A percentile compares a stretch with the other conserved stretches of the same genome.
phyloP scores from a whole-genome alignment of 2,797 vertebrate species.

The Ctenopoma multispine region DNA sequence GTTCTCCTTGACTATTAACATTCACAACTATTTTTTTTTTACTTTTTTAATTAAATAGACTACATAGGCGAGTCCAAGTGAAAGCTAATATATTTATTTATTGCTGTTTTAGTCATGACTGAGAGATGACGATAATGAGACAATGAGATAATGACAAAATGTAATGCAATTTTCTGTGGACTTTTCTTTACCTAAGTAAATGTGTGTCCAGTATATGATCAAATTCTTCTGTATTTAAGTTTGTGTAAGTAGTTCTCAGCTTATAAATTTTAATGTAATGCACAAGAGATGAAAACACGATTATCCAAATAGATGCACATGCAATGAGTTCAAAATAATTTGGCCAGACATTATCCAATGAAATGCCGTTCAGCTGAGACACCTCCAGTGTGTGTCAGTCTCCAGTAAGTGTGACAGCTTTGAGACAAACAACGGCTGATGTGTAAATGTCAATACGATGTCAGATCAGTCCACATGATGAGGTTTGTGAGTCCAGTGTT shows the following conservation, averaged over 20 bases:
- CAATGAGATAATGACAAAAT: no score
- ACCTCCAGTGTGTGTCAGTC: conserved; percentile 44
- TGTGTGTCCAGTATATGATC: background rate
- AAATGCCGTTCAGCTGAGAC: conserved; percentile 41
- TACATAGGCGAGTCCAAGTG: background rate
- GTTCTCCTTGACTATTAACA: no score
- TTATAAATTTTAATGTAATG: background rate
- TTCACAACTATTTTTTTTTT: background rate
- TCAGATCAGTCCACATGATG: conserved; percentile 56
- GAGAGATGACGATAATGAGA: background rate
- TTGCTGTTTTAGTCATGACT: background rate
- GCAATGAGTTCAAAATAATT: conserved; percentile 20
- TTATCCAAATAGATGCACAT: conserved; percentile 27
- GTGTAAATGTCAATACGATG: conserved; percentile 61
- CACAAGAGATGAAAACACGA: conserved; percentile 29
- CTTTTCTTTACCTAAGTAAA: background rate
- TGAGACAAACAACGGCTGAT: conserved; percentile 56
- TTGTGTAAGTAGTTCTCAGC: conserved; percentile 21
- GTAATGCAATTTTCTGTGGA: fast-evolving
- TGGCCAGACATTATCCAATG: conserved; percentile 38
- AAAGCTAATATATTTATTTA: background rate
- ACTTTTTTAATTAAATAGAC: background rate
- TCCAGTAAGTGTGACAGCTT: conserved; percentile 55
- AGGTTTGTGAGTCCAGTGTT: conserved; percentile 39
- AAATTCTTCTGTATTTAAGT: background rate